These are phyloP conservation scores for Casuarius casuarius DNA, from an alignment of 2,113 vertebrate species.

Conservation along the genomic window DNA sequence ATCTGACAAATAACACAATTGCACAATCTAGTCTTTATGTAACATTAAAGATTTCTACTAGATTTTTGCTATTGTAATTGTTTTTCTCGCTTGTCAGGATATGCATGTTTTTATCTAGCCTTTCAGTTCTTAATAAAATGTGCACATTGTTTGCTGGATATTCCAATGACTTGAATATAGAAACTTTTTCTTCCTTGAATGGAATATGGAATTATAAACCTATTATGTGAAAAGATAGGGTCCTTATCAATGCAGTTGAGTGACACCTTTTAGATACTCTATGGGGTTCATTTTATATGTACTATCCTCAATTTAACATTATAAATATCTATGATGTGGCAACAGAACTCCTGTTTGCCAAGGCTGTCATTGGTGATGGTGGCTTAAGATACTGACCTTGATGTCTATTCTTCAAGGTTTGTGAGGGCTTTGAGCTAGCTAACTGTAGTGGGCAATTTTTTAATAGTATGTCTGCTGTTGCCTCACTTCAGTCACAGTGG, in stretches of 20 bases:
- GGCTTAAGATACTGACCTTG: background rate
- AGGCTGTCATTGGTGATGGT: background rate
- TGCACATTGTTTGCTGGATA: too few relatives aligned
- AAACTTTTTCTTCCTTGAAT: background rate
- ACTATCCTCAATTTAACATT: background rate
- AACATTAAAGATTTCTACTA: background rate
- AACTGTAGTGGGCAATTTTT: background rate
- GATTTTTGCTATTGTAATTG: background rate
- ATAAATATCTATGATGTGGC: background rate
- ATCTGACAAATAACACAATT: background rate
- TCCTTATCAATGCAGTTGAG: background rate
- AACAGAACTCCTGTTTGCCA: background rate
- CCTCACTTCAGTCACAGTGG: background rate
- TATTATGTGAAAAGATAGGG: background rate
- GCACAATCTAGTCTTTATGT: background rate
- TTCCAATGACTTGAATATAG: too few relatives aligned
- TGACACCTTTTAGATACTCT: background rate
- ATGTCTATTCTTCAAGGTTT: background rate
- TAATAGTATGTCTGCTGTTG: background rate
- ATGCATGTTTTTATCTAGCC: background rate
- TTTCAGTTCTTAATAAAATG: background rate
- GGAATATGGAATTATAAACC: background rate
- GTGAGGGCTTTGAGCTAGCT: background rate
- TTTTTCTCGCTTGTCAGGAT: background rate
- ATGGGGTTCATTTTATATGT: background rate